Evolutionary conservation across 2,888 invertebrate species (phyloP).

Genomic region (Machimus atricapillus): DNA sequence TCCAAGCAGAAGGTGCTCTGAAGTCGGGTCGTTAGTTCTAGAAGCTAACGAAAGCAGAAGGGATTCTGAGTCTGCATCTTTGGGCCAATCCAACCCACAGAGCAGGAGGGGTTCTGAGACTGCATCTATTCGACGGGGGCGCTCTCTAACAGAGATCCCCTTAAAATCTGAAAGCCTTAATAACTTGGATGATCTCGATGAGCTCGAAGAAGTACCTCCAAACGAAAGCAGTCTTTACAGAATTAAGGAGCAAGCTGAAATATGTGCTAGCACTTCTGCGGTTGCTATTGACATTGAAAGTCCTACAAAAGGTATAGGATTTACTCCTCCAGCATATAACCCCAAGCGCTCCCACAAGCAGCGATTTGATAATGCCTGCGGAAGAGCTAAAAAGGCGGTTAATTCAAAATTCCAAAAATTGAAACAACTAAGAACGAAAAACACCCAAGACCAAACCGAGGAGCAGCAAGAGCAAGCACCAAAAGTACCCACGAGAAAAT

Average conservation of each 20-base stretch:
- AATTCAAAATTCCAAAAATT: conserved; percentile 20
- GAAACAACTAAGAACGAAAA: not conserved
- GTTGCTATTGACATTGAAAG: not conserved
- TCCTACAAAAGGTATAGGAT: not conserved
- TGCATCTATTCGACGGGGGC: not conserved
- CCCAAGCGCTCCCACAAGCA: not conserved
- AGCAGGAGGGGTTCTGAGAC: not conserved
- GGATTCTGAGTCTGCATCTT: not conserved
- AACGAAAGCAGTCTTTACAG: conserved; percentile 42
- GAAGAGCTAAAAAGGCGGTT: conserved; percentile 34
- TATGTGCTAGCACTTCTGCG: not conserved
- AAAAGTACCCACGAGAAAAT: not conserved
- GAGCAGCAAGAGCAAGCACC: not conserved
- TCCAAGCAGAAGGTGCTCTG: not conserved
- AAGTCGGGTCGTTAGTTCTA: too few species aligned
- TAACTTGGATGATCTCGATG: not conserved
- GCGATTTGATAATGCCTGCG: conserved; percentile 37
- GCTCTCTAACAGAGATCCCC: not conserved
- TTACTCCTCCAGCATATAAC: not conserved
- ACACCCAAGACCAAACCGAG: not conserved
- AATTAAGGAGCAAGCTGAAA: not conserved
- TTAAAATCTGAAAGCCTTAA: conserved; percentile 19
- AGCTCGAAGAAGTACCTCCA: not conserved
- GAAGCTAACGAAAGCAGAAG: not conserved
- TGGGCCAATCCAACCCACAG: not conserved